Evolutionary conservation across 2,888 invertebrate species (phyloP), one percentile per base, ranked within the genome.

Genomic region (Orthosia cruda): DNA sequence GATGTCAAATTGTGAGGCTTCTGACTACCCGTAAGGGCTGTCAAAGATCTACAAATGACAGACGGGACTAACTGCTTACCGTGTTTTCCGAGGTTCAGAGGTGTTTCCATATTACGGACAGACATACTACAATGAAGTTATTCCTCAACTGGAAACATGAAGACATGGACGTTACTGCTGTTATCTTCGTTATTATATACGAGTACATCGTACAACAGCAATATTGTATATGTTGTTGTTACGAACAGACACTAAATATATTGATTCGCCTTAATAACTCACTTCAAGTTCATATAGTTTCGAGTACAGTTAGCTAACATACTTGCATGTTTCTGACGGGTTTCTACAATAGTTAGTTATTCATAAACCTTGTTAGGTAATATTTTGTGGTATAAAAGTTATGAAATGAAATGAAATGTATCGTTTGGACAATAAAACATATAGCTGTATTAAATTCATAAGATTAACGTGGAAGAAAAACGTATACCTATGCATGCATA

Each of bases 211-310:
- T 64, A 64, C 45, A 52, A 47, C 26, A 26, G 26, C 54, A 55
- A 32, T 32, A 5, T 32, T 32, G 32, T 32, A 32, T 1, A 32
- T 40, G 7, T 40, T 40, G 40, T 40, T 9, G 52, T 50, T 54
- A 54, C 18, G 15, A 68, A 57, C 83, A 83, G 26, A 71, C 13
- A 49, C 23, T 49, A 12, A 77, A 55, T 20, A 40, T 79, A 83
- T 70, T 52, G 63, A 72, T 67, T 69, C 52, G 52, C 55, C 65
- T 57, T 57, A 55, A 55, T 55, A 59, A 61, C 69, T 69, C 11
- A 62, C 58, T 66, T 72, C 18, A 52, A 73, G 32, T 70, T 66
- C n/a, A 62, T 65, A 40, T 55, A 72, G 73, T 73, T 83, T 83
- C 47, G 2, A 63, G 52, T 62, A 76, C 26, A 61, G 20, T 55